A percentile compares a stretch with the other conserved stretches of the same genome.
phyloP scores from a whole-genome alignment of 2,113 vertebrate genomes.

The Phylloscopus trochiloides region DNA sequence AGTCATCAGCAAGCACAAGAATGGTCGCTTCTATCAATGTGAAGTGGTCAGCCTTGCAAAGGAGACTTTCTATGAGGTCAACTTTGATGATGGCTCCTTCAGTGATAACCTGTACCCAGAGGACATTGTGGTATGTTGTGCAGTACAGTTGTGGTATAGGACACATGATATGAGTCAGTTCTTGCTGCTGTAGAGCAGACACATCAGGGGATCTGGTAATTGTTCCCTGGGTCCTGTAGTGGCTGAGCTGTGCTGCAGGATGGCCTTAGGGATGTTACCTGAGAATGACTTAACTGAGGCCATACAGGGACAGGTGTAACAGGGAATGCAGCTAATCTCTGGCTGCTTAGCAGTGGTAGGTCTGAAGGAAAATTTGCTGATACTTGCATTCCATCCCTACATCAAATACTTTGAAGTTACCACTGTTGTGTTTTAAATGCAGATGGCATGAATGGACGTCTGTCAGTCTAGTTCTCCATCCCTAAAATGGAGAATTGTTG shows the following conservation, averaged over 20 bases:
- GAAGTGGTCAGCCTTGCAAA: slow-evolving; percentile 93
- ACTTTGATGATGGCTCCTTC: slow-evolving; percentile 97
- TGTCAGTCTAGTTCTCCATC: not conserved
- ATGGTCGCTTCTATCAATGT: slow-evolving; percentile 95
- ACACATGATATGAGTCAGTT: not conserved
- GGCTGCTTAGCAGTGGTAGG: not conserved
- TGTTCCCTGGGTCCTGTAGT: not conserved
- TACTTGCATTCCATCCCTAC: not conserved
- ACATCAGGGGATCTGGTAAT: not conserved
- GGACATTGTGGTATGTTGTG: slow-evolving; percentile 89
- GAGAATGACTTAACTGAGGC: not conserved
- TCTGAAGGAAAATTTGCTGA: not conserved
- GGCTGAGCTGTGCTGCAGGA: not conserved
- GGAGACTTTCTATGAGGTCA: slow-evolving; percentile 97
- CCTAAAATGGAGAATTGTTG: not conserved
- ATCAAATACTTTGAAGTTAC: not conserved
- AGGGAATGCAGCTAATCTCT: not conserved
- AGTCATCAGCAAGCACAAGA: slow-evolving; percentile 98
- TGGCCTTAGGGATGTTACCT: not conserved
- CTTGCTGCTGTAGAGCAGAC: not conserved
- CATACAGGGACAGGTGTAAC: not conserved
- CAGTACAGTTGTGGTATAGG: not conserved
- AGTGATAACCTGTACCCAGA: slow-evolving; percentile 97
- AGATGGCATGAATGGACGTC: not conserved
- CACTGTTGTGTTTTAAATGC: not conserved